Evolutionary conservation across 2,888 invertebrate species (phyloP).

Genomic region (Drosophila cognata): DNA sequence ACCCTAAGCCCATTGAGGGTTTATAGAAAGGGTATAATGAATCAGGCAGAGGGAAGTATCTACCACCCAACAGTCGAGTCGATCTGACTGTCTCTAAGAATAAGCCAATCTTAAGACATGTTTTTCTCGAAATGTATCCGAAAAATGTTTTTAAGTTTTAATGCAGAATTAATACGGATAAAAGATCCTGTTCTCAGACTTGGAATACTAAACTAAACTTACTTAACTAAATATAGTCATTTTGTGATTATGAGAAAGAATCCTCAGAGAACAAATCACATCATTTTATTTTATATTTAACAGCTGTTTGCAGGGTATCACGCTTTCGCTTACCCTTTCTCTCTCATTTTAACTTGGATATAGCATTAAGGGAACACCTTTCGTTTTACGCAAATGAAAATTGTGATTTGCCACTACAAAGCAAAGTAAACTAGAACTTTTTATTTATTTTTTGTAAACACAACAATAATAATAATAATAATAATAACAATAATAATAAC

Average conservation of each 20-base stretch:
- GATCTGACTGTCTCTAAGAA: neutral
- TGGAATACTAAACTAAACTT: neutral
- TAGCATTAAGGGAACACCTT: constrained; percentile 35
- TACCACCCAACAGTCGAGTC: neutral
- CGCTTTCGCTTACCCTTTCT: neutral
- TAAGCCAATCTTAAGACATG: neutral
- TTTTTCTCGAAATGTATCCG: too few relatives aligned
- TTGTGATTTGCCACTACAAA: constrained; percentile 59
- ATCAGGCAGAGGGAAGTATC: neutral
- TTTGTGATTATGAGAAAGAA: neutral
- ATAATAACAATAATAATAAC: neutral
- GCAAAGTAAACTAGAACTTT: constrained; percentile 41
- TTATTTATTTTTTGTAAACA: constrained; percentile 5
- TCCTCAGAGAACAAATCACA: neutral
- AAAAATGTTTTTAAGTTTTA: neutral
- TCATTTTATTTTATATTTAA: neutral
- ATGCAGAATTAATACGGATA: neutral
- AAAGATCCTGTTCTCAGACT: neutral
- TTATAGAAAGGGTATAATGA: neutral
- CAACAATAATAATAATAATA: neutral
- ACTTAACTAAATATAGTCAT: neutral
- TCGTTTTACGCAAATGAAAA: constrained; percentile 51
- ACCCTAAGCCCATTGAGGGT: neutral
- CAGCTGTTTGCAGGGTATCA: neutral
- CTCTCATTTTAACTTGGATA: constrained; percentile 7